A percentile compares a stretch with the other conserved stretches of the same genome.
Conservation (phyloP, 1,140 invertebrate genomes). For the Hylyphantes graminicola region DNA sequence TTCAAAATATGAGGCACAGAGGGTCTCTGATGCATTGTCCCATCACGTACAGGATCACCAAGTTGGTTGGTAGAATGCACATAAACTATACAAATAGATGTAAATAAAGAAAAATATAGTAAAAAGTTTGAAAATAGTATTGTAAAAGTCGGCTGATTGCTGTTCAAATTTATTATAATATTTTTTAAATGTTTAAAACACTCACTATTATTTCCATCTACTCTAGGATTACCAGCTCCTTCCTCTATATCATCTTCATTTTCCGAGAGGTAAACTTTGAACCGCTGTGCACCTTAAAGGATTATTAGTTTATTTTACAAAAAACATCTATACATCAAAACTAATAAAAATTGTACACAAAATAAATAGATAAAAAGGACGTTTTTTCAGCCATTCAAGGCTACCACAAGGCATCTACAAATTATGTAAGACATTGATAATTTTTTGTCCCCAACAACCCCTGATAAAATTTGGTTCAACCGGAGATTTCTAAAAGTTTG, state of each 20-base stretch:
- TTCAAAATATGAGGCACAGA: conserved; percentile 23
- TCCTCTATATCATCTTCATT: conserved; percentile 41
- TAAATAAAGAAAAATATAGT: background rate
- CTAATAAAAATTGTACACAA: too few species aligned
- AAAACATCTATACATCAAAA: too few species aligned
- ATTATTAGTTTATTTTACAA: background rate
- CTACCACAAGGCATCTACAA: too few species aligned
- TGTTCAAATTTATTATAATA: background rate
- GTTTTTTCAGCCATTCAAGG: too few species aligned
- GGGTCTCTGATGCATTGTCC: background rate
- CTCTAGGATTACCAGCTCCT: conserved; percentile 37
- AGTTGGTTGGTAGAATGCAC: background rate
- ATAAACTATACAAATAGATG: conserved; percentile 19
- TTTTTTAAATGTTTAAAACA: background rate
- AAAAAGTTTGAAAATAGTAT: background rate
- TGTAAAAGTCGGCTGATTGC: background rate
- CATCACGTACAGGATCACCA: conserved; percentile 42
- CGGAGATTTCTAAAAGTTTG: too few species aligned
- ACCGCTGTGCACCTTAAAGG: conserved; percentile 22
- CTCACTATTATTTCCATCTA: conserved; percentile 25
- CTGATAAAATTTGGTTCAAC: too few species aligned
- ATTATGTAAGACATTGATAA: too few species aligned
- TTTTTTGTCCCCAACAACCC: too few species aligned
- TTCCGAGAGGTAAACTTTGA: conserved; percentile 31
- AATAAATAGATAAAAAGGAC: too few species aligned